Evolutionary conservation across 2,888 invertebrate species (phyloP), one percentile per base, ranked within the genome.

Genomic region (Lasioglossum leucozonium): DNA sequence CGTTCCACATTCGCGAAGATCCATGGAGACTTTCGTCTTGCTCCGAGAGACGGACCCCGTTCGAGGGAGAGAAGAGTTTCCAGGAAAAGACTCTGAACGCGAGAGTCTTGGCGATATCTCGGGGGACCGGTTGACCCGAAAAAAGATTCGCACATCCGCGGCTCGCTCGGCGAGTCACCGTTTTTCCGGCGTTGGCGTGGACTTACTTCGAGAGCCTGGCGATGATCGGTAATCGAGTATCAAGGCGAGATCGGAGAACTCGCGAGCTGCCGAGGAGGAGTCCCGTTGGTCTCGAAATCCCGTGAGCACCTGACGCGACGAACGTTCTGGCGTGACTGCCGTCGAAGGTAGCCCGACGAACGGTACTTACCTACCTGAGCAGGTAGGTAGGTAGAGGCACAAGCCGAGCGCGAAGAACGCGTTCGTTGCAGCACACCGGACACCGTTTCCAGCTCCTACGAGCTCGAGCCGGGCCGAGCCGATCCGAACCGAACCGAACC

Each of bases 311-410:
- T 92, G 92, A 93, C 93, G 91, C 92, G 92, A 85, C 90, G 92
- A 91, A 91, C 84, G 93, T 90, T 93, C 90, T 92, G 89, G 92
- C 91, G 91, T 92, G 92, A 92, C 92, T 92, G 91, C 89, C 92
- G 91, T 92, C 89, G 89, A 91, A 91, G 93, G 93, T 91, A 92
- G 92, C 90, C 77, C 92, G 90, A 88, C 91, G 82, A 94, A 94
- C 94, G 94, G 94, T 94, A 94, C 94, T 94, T 94, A 91, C 92
- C 90, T 93, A 93, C 92, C 93, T 93, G 91, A 91, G 91, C 91
- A 91, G 84, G 84, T 82, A 82, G 62, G 75, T 78, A 81, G 58
- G 58, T 16, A 58, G 26, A 58, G 58, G 26, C 58, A 58, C 58
- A 22, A 58, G 26, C 58, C 77, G 77, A 30, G 83, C 77, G 65